phyloP scores from a whole-genome alignment of 2,113 vertebrate species.

The Rhinichthys klamathensis region DNA sequence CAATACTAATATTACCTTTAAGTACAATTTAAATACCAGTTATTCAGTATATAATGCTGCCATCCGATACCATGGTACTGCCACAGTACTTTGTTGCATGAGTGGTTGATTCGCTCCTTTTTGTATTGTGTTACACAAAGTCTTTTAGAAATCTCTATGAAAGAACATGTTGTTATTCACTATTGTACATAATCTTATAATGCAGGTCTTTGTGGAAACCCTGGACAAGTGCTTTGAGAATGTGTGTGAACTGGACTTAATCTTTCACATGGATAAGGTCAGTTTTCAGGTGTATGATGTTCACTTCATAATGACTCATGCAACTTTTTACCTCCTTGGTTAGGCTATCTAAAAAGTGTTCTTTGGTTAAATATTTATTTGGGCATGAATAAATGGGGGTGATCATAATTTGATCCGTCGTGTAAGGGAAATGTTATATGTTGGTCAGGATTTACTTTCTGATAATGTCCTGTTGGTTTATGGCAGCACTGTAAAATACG shows the following conservation, averaged over 20 bases:
- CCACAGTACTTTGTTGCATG: background rate
- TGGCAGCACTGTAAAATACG: background rate
- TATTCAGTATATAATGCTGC: background rate
- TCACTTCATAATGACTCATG: background rate
- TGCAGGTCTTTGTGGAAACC: constrained; percentile 93
- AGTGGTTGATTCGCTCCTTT: background rate
- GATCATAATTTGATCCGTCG: background rate
- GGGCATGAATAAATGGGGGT: background rate
- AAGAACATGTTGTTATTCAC: constrained; percentile 1
- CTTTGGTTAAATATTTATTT: background rate
- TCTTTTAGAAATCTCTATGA: background rate
- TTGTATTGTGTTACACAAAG: background rate
- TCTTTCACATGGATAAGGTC: constrained; percentile 98
- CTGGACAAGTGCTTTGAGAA: constrained; percentile 97
- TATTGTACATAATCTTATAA: background rate
- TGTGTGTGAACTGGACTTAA: constrained; percentile 93
- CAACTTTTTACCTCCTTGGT: background rate
- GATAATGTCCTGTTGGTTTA: background rate
- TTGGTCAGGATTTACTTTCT: background rate
- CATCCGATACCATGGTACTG: background rate
- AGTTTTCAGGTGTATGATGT: constrained; percentile 27
- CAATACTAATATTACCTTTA: background rate
- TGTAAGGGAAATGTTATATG: background rate
- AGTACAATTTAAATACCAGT: background rate
- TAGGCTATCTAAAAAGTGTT: background rate